Base-by-base conservation (phyloP, 2,888 invertebrate genomes). In the Caenorhabditis sulstoni region DNA sequence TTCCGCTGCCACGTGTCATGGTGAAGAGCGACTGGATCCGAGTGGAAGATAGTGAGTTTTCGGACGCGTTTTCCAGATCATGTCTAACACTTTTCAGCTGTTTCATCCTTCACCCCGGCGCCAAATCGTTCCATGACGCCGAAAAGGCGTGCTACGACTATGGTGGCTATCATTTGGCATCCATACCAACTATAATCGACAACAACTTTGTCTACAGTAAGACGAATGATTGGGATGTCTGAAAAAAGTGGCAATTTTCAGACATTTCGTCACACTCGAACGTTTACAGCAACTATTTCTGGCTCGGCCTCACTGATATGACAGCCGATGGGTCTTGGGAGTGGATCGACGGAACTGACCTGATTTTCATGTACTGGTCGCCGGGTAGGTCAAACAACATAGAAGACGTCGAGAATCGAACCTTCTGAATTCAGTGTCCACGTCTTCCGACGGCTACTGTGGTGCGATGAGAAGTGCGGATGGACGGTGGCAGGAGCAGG, bases 111-210 rank as follows among this genome's bases (percentile, higher is more conserved):
- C 52, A 58, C n/a, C 23, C 14, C 9, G 64, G 70, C 11, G 45
- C 18, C 3, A 35, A 47, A 23, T 52, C 58, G 1, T 79, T 73
- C 53, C 73, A 67, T 53, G 79, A 73, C 29, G 73, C 79, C 11
- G 79, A 79, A 41, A 67, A 79, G 50, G 58, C 52, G 0, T 79
- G 79, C 41, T 67, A 67, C 20, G 58, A 61, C 41, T 79, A 73
- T 29, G 79, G 73, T n/a, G 79, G 79, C 18, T 79, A 66, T 35
- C 49, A 49, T 29, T 22, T 79, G 62, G 79, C 79, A 0, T 37
- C 67, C 5, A 41, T 79, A 1, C 62, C 67, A 5, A 67, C 18
- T 2, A 73, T 67, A 58, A 79, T 79, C 57, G 79, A 79, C 41
- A 79, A 79, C 16, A 57, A 58, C 11, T 79, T 73, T 52, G 12